Percentiles rank a stretch among this genome's conserved stretches.
Conservation (phyloP, 2,113 vertebrate species). For the Ailuropoda melanoleuca region DNA sequence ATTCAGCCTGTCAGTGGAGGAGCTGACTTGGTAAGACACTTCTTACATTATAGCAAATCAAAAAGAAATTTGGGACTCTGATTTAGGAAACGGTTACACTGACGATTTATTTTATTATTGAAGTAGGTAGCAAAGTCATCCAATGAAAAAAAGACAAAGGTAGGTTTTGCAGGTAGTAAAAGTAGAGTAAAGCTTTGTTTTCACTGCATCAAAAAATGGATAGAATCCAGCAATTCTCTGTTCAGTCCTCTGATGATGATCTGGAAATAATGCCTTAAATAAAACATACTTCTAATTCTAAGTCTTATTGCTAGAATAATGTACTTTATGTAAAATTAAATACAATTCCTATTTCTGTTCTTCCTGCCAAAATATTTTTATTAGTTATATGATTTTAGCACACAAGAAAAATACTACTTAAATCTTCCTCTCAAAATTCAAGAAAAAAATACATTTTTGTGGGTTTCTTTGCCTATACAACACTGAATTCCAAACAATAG, state of each 20-base stretch:
- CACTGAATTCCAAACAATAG: neutral
- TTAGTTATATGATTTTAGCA: neutral
- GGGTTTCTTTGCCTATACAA: neutral
- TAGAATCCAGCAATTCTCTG: neutral
- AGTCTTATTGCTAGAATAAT: neutral
- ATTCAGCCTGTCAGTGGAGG: neutral
- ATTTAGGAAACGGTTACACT: neutral
- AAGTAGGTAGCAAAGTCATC: neutral
- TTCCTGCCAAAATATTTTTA: neutral
- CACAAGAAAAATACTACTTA: neutral
- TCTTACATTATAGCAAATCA: neutral
- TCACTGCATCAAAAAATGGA: neutral
- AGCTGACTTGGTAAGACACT: neutral
- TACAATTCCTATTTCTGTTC: neutral
- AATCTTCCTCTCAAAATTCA: neutral
- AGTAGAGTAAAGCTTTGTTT: neutral
- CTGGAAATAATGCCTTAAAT: neutral
- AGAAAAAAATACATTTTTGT: neutral
- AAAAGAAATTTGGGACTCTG: neutral
- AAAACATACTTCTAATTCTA: neutral
- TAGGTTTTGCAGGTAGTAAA: neutral
- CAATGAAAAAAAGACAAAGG: neutral
- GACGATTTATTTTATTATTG: neutral
- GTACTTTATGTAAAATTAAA: neutral
- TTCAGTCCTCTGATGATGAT: neutral